phyloP scores from a whole-genome alignment of 2,113 vertebrate genomes.

The Ochotona curzoniae region DNA sequence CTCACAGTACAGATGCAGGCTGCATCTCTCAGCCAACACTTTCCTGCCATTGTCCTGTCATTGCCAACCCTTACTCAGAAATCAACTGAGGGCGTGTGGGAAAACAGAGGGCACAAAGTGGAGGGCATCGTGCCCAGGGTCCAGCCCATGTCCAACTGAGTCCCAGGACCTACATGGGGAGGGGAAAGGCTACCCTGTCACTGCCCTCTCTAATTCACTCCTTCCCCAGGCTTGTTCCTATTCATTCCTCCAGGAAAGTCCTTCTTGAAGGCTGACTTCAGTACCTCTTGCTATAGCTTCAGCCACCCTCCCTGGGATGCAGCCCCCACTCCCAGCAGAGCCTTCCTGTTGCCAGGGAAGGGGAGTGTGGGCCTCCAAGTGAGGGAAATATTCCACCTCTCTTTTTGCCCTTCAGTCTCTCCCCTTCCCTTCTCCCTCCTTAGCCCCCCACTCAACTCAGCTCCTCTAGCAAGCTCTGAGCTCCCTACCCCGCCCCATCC shows the following conservation, averaged over 20 bases:
- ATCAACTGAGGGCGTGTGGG: neutral
- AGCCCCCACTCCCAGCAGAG: too few species aligned
- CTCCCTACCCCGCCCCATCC: conserved; percentile 3
- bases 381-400: neutral
- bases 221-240: neutral
- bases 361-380: neutral
- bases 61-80: neutral
- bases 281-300: neutral
- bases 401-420: neutral
- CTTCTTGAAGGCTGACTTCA: neutral
- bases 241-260: neutral
- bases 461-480: conserved; percentile 63
- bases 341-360: neutral
- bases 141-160: neutral
- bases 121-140: neutral
- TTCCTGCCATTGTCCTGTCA: conserved; percentile 37
- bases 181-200: neutral
- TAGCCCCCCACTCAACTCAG: neutral
- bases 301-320: neutral
- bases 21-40: conserved; percentile 3
- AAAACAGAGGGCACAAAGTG: neutral
- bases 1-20: neutral
- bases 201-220: neutral
- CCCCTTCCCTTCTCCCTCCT: neutral
- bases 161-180: neutral